phyloP scores from a whole-genome alignment of 2,888 invertebrate species.

The Operophtera brumata region DNA sequence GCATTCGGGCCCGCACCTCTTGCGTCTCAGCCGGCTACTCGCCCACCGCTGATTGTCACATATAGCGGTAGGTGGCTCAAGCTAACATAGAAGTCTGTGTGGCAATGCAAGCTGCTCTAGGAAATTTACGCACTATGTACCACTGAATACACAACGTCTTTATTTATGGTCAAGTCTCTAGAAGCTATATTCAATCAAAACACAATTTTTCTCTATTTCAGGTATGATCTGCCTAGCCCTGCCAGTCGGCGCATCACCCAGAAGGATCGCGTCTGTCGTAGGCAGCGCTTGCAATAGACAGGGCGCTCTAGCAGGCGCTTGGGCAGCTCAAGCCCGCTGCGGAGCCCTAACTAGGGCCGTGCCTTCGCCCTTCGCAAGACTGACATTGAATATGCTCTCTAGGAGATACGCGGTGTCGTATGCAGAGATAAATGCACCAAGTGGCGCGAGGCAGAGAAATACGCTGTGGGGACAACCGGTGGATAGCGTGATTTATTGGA shows the following conservation, averaged over 20 bases:
- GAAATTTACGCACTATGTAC: no score
- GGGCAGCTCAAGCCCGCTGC: slow-evolving; percentile 71
- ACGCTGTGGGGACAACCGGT: slow-evolving; percentile 85
- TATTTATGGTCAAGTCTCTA: no score
- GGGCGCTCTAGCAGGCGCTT: slow-evolving; percentile 75
- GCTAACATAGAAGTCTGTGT: no score
- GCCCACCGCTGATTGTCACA: no score
- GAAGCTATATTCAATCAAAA: no score
- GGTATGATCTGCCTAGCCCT: slow-evolving; percentile 85
- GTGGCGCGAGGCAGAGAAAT: slow-evolving; percentile 62
- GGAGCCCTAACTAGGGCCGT: slow-evolving; percentile 83
- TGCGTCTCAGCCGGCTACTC: no score
- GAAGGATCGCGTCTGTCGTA: slow-evolving; percentile 60
- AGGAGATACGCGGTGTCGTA: slow-evolving; percentile 84
- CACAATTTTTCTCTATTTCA: no score
- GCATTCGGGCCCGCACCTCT: no score
- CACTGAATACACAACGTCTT: no score
- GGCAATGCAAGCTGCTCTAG: no score
- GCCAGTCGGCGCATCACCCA: slow-evolving; percentile 75
- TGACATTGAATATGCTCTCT: slow-evolving; percentile 83
- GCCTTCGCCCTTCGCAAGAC: slow-evolving; percentile 76
- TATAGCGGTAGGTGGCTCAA: no score
- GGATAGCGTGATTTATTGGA: slow-evolving; percentile 84
- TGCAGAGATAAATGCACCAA: slow-evolving; percentile 78
- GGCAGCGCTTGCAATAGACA: slow-evolving; percentile 65